Percentiles rank a stretch among this genome's conserved stretches.
phyloP scores from a whole-genome alignment of 2,113 vertebrate genomes.

The Trichomycterus rosablanca region DNA sequence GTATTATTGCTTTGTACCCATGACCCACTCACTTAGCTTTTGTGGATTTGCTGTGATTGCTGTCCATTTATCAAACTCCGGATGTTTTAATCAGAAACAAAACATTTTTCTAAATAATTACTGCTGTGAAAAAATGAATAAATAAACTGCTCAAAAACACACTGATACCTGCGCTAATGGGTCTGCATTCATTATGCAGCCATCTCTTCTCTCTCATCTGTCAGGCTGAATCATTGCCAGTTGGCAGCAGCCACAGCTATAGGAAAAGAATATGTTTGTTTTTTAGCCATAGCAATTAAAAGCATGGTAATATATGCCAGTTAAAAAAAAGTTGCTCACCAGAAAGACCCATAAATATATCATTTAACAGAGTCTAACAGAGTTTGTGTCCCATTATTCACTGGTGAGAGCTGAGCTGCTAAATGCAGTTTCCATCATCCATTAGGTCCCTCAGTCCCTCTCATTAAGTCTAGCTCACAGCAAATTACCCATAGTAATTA shows the following conservation, averaged over 20 bases:
- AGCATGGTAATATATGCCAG: conserved; percentile 35
- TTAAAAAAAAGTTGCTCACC: no score
- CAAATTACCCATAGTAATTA: conserved; percentile 76
- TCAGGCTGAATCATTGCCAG: conserved; percentile 42
- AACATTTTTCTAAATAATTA: conserved; percentile 50
- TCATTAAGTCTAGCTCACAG: conserved; percentile 71
- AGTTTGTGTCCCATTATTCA: conserved; percentile 48
- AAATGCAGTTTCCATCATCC: conserved; percentile 72
- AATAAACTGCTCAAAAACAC: conserved; percentile 39
- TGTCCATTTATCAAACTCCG: conserved; percentile 36
- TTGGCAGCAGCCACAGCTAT: conserved; percentile 24
- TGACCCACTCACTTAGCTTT: conserved; percentile 38
- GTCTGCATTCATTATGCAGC: conserved; percentile 40
- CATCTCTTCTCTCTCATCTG: conserved; percentile 34
- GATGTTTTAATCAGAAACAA: conserved; percentile 43
- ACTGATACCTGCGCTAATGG: conserved; percentile 47
- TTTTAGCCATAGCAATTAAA: conserved; percentile 37
- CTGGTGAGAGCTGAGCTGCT: conserved; percentile 63
- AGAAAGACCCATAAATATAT: conserved; percentile 20
- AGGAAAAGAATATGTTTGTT: conserved; percentile 18
- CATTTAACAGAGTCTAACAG: conserved; percentile 36
- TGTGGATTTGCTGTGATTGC: conserved; percentile 29
- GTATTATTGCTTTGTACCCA: conserved; percentile 1
- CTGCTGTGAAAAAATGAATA: conserved; percentile 25
- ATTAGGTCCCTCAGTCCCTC: conserved; percentile 69